phyloP scores from a whole-genome alignment of 2,888 invertebrate species.

The Drosophila tanythrix region DNA sequence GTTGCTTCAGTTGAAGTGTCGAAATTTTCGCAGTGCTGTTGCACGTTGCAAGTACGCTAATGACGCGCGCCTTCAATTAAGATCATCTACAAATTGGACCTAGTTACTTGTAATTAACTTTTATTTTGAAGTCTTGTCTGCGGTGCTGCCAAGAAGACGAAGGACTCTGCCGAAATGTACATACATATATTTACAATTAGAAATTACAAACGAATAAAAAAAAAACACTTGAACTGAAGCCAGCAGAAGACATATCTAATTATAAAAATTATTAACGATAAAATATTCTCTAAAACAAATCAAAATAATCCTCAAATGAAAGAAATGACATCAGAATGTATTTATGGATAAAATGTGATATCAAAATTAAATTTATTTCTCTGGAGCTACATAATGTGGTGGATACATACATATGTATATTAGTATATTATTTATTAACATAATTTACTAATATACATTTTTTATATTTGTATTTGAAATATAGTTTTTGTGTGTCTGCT shows the following conservation, averaged over 20 bases:
- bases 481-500: background rate
- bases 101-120: conserved; percentile 68
- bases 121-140: conserved; percentile 16
- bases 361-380: background rate
- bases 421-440: background rate
- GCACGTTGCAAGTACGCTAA: conserved; percentile 24
- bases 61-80: conserved; percentile 76
- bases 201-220: background rate
- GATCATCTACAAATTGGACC: conserved; percentile 75
- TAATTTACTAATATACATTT: background rate
- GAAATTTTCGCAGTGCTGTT: conserved; percentile 51
- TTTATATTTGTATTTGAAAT: background rate
- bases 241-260: background rate
- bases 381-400: background rate
- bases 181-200: background rate
- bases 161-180: background rate
- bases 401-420: background rate
- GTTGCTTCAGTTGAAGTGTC: conserved; percentile 56
- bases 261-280: background rate
- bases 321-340: background rate
- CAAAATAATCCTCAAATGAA: background rate
- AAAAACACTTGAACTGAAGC: background rate
- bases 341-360: background rate
- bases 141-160: background rate
- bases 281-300: background rate